Evolutionary conservation across 2,113 vertebrate species (phyloP).

Genomic region (Dolichallabes microphthalmus): DNA sequence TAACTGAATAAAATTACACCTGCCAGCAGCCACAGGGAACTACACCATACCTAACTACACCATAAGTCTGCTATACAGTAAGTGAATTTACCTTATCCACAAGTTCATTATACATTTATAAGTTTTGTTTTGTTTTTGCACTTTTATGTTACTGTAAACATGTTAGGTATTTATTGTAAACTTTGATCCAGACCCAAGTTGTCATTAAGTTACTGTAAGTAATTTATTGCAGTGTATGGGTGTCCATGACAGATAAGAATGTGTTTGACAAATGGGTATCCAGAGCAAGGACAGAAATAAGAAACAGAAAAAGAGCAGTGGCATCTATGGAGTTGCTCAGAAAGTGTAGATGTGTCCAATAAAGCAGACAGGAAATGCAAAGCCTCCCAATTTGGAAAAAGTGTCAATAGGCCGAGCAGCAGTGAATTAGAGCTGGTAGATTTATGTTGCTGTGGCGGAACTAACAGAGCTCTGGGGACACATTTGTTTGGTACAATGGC

Average conservation of each 20-base stretch:
- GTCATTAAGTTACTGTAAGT: not conserved
- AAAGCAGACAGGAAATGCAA: slow-evolving; percentile 42
- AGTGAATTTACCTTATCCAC: too few species aligned
- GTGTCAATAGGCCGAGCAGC: slow-evolving; percentile 39
- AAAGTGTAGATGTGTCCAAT: slow-evolving; percentile 16
- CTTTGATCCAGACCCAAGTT: not conserved
- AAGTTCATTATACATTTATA: too few species aligned
- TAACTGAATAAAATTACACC: too few species aligned
- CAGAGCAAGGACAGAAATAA: not conserved
- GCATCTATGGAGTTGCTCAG: slow-evolving; percentile 6
- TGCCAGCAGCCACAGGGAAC: too few species aligned
- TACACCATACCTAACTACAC: too few species aligned
- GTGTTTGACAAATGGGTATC: not conserved
- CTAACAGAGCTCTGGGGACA: slow-evolving; percentile 46
- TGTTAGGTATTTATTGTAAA: not conserved
- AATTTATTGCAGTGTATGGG: not conserved
- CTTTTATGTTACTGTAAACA: not conserved
- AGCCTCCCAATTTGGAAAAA: slow-evolving; percentile 44
- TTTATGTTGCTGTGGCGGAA: slow-evolving; percentile 45
- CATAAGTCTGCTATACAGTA: too few species aligned
- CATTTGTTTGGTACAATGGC: slow-evolving; percentile 42
- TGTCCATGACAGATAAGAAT: not conserved
- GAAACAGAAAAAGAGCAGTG: not conserved
- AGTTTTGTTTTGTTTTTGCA: too few species aligned
- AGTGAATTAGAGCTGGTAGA: slow-evolving; percentile 44